Evolutionary conservation across 2,888 invertebrate species (phyloP).

Genomic region (Cephonodes hylas): DNA sequence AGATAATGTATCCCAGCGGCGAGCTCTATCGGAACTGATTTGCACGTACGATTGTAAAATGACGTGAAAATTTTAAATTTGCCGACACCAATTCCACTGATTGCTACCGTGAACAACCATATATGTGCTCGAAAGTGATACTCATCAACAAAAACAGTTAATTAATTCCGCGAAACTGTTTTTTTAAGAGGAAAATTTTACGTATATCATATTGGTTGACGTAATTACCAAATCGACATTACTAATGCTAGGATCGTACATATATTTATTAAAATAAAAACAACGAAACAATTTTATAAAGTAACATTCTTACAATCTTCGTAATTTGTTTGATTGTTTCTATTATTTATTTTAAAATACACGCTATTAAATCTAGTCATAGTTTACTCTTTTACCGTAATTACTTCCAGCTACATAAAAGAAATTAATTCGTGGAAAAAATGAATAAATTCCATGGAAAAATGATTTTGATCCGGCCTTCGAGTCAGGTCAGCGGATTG

Average conservation of each 20-base stretch:
- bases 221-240: neutral
- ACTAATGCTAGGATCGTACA: neutral
- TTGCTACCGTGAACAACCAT: slow-evolving; percentile 9
- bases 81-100: slow-evolving; percentile 16
- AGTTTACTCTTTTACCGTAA: no score
- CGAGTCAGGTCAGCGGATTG: neutral
- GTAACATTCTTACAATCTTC: neutral
- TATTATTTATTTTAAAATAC: no score
- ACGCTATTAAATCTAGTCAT: no score
- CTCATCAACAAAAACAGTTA: neutral
- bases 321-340: no score
- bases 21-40: neutral
- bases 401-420: neutral
- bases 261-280: neutral
- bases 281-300: neutral
- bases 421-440: neutral
- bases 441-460: neutral
- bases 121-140: neutral
- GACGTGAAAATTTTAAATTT: slow-evolving; percentile 11
- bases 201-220: no score
- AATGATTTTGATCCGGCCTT: neutral
- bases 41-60: neutral
- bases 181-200: neutral
- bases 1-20: neutral
- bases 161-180: neutral